Evolutionary conservation across 1,140 invertebrate genomes (phyloP).

Genomic region (Ips typographus): DNA sequence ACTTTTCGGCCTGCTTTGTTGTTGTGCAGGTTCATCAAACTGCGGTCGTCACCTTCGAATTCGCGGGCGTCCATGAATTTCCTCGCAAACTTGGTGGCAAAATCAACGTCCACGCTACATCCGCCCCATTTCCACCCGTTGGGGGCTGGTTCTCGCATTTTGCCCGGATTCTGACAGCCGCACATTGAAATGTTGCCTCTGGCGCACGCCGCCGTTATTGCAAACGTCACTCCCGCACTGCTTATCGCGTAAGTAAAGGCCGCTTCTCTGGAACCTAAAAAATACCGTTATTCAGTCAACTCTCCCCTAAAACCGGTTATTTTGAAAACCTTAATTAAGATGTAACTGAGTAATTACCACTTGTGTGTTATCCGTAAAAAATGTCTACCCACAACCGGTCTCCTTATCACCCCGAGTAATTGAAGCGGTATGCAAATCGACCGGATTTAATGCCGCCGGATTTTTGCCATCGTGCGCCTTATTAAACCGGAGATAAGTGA

Average conservation of each 20-base stretch:
- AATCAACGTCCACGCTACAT: conserved; percentile 79
- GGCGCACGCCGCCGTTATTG: conserved; percentile 87
- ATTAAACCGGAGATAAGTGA: too few species aligned
- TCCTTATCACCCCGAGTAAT: conserved; percentile 33
- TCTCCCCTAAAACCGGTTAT: background rate
- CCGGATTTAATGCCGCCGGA: conserved; percentile 7
- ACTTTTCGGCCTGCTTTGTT: conserved; percentile 93
- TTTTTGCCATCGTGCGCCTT: background rate
- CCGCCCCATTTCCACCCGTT: conserved; percentile 82
- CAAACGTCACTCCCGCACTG: conserved; percentile 86
- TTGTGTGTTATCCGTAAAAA: conserved; percentile 11
- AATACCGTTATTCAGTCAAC: conserved; percentile 26
- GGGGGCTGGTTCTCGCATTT: conserved; percentile 45
- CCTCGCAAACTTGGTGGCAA: conserved; percentile 74
- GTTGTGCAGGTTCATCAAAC: conserved; percentile 96
- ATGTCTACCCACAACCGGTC: conserved; percentile 21
- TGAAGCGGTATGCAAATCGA: conserved; percentile 35
- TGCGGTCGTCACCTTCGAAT: conserved; percentile 79
- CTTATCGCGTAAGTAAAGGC: conserved; percentile 91
- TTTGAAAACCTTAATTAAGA: conserved; percentile 9
- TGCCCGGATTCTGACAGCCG: conserved; percentile 69
- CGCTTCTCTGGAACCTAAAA: conserved; percentile 83
- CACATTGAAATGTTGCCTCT: conserved; percentile 85
- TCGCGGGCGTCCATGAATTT: conserved; percentile 84
- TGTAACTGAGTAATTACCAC: conserved; percentile 17